Evolutionary conservation across 1,140 invertebrate species (phyloP).

Genomic region (Drosophila nannoptera): DNA sequence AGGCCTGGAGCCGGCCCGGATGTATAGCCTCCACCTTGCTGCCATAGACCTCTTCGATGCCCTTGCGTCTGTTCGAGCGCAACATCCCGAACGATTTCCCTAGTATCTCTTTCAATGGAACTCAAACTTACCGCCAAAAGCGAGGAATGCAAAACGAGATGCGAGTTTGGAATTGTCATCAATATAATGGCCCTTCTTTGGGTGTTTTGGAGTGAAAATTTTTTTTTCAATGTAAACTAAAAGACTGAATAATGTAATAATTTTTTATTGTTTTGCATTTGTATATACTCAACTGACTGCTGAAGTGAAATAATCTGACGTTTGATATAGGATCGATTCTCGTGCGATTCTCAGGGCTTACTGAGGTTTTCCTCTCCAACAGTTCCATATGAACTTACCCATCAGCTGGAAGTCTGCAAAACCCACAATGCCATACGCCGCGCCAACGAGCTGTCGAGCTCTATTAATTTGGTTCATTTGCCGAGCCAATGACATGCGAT

Average conservation of each 20-base stretch:
- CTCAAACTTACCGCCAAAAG: slow-evolving; percentile 9
- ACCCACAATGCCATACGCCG: neutral
- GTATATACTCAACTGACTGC: slow-evolving; percentile 46
- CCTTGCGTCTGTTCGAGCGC: slow-evolving; percentile 59
- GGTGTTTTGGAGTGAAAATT: slow-evolving; percentile 10
- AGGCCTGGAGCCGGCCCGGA: slow-evolving; percentile 37
- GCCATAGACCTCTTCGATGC: slow-evolving; percentile 69
- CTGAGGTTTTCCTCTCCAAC: slow-evolving; percentile 2
- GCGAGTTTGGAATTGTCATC: slow-evolving; percentile 10
- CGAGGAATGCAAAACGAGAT: slow-evolving; percentile 7
- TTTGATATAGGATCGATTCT: neutral
- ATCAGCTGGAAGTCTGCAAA: no score
- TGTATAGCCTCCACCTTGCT: slow-evolving; percentile 57
- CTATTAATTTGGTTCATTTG: neutral
- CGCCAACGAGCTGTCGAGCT: neutral
- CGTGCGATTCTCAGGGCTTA: slow-evolving; percentile 3
- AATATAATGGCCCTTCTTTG: slow-evolving; percentile 3
- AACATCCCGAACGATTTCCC: slow-evolving; percentile 48
- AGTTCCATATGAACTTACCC: no score
- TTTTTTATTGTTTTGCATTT: slow-evolving; percentile 54
- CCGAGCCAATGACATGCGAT: slow-evolving; percentile 47
- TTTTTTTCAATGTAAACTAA: slow-evolving; percentile 39
- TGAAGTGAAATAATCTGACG: slow-evolving; percentile 39
- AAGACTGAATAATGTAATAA: slow-evolving; percentile 45
- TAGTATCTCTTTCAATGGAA: neutral